Percentiles rank a stretch among this genome's conserved stretches.
These are phyloP conservation scores for Sicus ferrugineus DNA, from an alignment of 2,888 invertebrate genomes.

Conservation along the genomic window DNA sequence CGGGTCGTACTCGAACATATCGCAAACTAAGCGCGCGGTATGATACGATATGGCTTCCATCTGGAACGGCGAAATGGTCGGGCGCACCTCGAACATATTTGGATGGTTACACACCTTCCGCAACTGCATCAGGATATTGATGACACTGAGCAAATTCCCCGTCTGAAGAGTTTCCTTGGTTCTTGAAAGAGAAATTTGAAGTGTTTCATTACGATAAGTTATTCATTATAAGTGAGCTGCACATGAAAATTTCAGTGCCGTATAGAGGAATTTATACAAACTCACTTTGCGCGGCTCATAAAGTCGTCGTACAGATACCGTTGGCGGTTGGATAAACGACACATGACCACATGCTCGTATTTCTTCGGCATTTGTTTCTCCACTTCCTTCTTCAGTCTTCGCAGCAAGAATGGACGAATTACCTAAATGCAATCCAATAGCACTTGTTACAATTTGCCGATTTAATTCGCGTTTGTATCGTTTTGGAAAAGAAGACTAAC, in stretches of 20 bases:
- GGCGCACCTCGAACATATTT: slow-evolving; percentile 95
- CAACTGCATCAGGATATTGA: slow-evolving; percentile 96
- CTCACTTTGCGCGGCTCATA: slow-evolving; percentile 94
- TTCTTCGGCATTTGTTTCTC: slow-evolving; percentile 98
- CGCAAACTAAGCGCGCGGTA: slow-evolving; percentile 77
- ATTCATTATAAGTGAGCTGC: background rate
- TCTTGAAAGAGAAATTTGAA: slow-evolving; percentile 64
- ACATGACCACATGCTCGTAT: slow-evolving; percentile 94
- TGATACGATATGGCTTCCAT: slow-evolving; percentile 77
- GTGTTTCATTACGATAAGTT: no score
- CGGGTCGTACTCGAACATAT: slow-evolving; percentile 76
- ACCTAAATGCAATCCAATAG: background rate
- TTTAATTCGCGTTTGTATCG: no score
- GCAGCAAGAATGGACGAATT: slow-evolving; percentile 84
- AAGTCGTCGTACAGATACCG: slow-evolving; percentile 98
- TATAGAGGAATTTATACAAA: slow-evolving; percentile 45
- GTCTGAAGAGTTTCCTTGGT: slow-evolving; percentile 92
- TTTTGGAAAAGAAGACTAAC: no score
- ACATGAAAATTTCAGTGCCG: background rate
- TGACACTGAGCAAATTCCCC: slow-evolving; percentile 93
- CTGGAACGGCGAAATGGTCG: slow-evolving; percentile 92
- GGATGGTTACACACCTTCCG: slow-evolving; percentile 98
- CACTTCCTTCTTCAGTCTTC: slow-evolving; percentile 92
- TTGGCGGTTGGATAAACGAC: slow-evolving; percentile 93
- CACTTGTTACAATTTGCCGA: no score